phyloP scores from a whole-genome alignment of 2,888 invertebrate genomes.

The Antheraea yamamai region DNA sequence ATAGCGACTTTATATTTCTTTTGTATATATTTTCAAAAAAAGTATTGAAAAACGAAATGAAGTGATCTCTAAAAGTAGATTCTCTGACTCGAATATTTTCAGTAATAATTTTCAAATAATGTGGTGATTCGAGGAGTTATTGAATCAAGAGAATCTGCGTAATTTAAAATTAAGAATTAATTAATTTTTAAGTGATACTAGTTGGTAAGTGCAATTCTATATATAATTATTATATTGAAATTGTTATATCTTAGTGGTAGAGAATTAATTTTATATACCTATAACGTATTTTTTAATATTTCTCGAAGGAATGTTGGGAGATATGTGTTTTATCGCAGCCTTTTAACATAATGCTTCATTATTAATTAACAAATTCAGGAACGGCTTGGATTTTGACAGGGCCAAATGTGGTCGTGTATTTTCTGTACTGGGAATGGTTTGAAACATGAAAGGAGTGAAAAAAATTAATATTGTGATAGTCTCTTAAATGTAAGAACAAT shows the following conservation, averaged over 20 bases:
- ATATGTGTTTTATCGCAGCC: constrained; percentile 1
- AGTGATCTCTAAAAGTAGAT: constrained; percentile 25
- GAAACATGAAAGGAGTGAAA: neutral
- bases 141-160: constrained; percentile 19
- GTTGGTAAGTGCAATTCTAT: constrained; percentile 46
- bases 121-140: neutral
- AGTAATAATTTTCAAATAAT: neutral
- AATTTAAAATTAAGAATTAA: constrained; percentile 17
- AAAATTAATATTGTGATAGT: neutral
- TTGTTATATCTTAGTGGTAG: constrained; percentile 18
- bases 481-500: neutral
- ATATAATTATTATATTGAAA: constrained; percentile 21
- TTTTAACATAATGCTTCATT: constrained; percentile 7
- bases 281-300: constrained; percentile 14
- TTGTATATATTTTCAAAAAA: constrained; percentile 4
- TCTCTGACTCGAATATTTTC: constrained; percentile 20
- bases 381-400: neutral
- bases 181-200: constrained; percentile 42
- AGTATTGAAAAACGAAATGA: constrained; percentile 21
- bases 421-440: neutral
- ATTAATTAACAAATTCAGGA: neutral
- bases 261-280: constrained; percentile 8
- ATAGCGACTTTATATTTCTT: neutral
- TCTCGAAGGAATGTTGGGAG: constrained; percentile 9
- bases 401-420: neutral